Base-by-base conservation (phyloP, 30 jellyfish, hydroid and myxozoan species). In the Chrysaora quinquecirrha region DNA sequence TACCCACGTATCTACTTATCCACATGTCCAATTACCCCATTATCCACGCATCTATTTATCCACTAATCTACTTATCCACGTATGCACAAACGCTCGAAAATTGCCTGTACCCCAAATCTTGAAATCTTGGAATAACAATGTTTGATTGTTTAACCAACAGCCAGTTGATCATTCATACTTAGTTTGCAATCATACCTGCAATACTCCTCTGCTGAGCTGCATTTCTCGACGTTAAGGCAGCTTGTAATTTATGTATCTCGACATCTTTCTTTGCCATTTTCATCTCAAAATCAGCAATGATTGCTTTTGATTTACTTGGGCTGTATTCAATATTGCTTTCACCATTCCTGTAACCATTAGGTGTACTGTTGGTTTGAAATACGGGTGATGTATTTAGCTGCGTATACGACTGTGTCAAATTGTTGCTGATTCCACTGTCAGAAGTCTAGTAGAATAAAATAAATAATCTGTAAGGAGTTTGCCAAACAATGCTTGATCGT, bases 191-290 rank as follows among this genome's bases (percentile, higher is more conserved):
- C n/a, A n/a, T 66, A 89, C 97, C 94, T 47, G 80, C 47, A n/a
- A 34, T 35, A 46, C 46, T 22, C 38, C 67, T 68, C 10, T 35
- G 94, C 30, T 77, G 63, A 2, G 80, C 43, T 0, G 76, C 72
- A 43, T 96, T 33, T 32, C 87, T 70, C 9, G 89, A 27, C 7
- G 85, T 29, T 23, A 90, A 28, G n/a, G 89, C 52, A 1, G 99
- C 93, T 43, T 94, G 94, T 50, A 94, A 75, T 33, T 67, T 83
- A 4, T 88, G 91, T 23, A 87, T 83, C 67, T 94, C 99, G 10
- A 96, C 94, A 49, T 94, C 99, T 75, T 94, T 87, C 69, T 52
- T 34, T 7, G 97, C 99, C 38, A 94, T 85, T 65, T 82, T 75
- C 76, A 88, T 32, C 52, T 84, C 84, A 20, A 74, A 24, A 48